Conservation (phyloP, 2,113 vertebrate species). For the Macrotis lagotis region DNA sequence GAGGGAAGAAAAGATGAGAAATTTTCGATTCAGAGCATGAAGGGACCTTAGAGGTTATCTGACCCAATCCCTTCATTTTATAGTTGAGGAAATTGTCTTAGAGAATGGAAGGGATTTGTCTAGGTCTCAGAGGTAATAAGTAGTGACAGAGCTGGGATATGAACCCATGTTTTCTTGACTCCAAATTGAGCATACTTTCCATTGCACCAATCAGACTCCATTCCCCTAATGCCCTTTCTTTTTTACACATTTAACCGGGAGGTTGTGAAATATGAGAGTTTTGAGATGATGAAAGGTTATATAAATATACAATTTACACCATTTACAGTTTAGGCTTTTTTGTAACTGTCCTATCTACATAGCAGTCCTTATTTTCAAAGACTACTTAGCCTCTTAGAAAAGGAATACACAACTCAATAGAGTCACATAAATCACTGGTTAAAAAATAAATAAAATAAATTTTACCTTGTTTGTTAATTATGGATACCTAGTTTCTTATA, state of each 20-base stretch:
- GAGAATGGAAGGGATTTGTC: not conserved
- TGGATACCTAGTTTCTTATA: not conserved
- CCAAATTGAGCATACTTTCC: not conserved
- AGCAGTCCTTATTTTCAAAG: not conserved
- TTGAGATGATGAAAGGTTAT: rapidly evolving
- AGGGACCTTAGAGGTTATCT: not conserved
- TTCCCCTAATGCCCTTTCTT: not conserved
- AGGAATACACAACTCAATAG: rapidly evolving
- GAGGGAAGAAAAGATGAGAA: not conserved
- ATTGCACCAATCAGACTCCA: not conserved
- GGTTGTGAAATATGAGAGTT: not conserved
- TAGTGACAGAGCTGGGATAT: not conserved
- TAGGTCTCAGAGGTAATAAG: not conserved
- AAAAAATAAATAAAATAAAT: not conserved
- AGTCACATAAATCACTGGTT: not conserved
- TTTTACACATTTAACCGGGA: not conserved
- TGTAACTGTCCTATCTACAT: rapidly evolving
- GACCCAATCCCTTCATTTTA: not conserved
- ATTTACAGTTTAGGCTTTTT: rapidly evolving
- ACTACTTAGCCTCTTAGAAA: not conserved
- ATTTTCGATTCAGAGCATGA: not conserved
- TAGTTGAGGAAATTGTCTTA: not conserved
- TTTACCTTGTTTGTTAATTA: rapidly evolving
- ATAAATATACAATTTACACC: rapidly evolving
- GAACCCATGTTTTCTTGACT: not conserved